Conservation (phyloP, 2,113 vertebrate genomes). For the Typhlomys cinereus region DNA sequence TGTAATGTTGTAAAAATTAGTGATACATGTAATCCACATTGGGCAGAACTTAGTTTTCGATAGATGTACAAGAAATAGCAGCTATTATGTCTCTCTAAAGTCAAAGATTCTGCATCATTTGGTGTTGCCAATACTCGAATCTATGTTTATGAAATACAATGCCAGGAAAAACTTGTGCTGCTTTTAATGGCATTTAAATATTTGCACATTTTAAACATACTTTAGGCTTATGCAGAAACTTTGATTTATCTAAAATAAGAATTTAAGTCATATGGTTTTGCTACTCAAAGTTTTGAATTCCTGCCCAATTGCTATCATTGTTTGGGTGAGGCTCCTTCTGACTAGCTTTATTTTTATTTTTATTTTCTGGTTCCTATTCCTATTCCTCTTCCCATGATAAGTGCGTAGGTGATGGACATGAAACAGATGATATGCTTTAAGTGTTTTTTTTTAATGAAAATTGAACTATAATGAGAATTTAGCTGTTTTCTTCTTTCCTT, state of each 20-base stretch:
- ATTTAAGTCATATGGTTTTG: not conserved
- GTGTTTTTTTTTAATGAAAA: not conserved
- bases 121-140: not conserved
- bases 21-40: not conserved
- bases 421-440: not conserved
- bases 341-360: not conserved
- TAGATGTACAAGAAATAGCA: not conserved
- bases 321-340: not conserved
- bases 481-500: not conserved
- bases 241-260: not conserved
- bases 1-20: not conserved
- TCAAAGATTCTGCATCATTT: not conserved
- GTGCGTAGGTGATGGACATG: not conserved
- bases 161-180: not conserved
- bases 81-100: not conserved
- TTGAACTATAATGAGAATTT: not conserved
- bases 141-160: not conserved
- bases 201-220: not conserved
- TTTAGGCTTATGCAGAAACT: not conserved
- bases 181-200: not conserved
- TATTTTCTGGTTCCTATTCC: not conserved
- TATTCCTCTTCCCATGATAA: not conserved
- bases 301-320: not conserved
- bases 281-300: not conserved
- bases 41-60: not conserved